Evolutionary conservation across 2,797 vertebrate genomes (phyloP).

Genomic region (Cossypha niveicapilla): DNA sequence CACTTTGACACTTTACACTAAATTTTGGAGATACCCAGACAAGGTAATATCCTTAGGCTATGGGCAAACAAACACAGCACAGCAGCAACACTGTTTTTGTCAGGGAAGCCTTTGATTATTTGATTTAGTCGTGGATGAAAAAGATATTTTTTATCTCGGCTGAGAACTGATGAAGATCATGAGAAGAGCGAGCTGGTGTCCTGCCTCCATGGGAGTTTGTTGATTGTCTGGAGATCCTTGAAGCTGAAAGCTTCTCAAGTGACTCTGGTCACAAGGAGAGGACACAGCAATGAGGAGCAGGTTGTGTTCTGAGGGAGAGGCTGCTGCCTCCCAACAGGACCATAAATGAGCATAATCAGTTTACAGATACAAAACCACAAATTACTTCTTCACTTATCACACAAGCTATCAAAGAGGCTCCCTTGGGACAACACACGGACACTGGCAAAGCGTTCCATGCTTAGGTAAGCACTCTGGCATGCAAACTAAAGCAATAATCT

Average conservation of each 20-base stretch:
- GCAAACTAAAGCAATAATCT: not conserved
- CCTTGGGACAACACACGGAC: not conserved
- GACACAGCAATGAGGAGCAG: not conserved
- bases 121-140: not conserved
- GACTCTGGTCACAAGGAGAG: not conserved
- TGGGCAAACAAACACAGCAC: not conserved
- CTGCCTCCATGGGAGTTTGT: not conserved
- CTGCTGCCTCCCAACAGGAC: not conserved
- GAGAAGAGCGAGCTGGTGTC: not conserved
- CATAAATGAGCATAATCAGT: not conserved
- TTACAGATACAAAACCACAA: not conserved
- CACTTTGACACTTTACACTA: not conserved
- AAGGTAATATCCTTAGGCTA: not conserved
- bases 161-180: accelerated
- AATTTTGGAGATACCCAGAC: not conserved
- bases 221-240: not conserved
- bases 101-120: not conserved
- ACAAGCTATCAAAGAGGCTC: not conserved
- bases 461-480: not conserved
- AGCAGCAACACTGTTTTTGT: not conserved
- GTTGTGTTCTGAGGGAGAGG: not conserved
- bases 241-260: not conserved
- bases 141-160: not conserved
- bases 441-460: not conserved
- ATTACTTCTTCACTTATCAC: not conserved